Evolutionary conservation across 2,888 invertebrate genomes (phyloP), one percentile per base, ranked within the genome.

Genomic region (Tachina fera): DNA sequence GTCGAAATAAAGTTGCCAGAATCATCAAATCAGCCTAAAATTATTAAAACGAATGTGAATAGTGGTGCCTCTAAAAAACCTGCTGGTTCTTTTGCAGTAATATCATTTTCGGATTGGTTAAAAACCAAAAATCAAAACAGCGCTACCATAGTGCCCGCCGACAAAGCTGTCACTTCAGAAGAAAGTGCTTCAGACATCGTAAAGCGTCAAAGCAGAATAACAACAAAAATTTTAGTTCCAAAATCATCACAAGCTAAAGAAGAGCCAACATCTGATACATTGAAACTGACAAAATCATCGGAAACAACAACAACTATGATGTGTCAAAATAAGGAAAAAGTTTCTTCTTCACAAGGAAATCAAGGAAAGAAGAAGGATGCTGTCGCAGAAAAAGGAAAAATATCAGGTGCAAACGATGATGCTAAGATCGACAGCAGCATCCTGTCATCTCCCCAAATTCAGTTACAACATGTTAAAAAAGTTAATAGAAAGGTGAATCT

Each of bases 21-120:
- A 14, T 22, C 16, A 11, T 10, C 51, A 16, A 49, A 41, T 39
- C 65, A 58, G 49, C 3, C 41, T 22, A 70, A 53, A 68, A 39
- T 16, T 19, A 49, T 31, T 19, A 71, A 74, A 19, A 13, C 45
- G 14, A 83, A 82, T 19, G 47, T n/a, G 9, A 60, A 51, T 43
- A 19, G 63, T 19, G 63, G 63, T 19, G 63, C 74, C 14, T 61
- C 70, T 0, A 83, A 60, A 16, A 87, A 83, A 56, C 80, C 76
- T 4, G 19, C 75, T 13, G 60, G 67, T 19, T 63, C 49, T 5
- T 67, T 63, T 39, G 41, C 85, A 8, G 87, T 87, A 10, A 19
- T 87, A 16, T 80, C 87, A 31, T 87, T 87, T 78, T 77, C 81
- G 31, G 87, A 87, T 58, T 87, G 87, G 87, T 60, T 87, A n/a